These are phyloP conservation scores for Sceloporus tristichus DNA, from an alignment of 2,113 vertebrate genomes.

Conservation along the genomic window DNA sequence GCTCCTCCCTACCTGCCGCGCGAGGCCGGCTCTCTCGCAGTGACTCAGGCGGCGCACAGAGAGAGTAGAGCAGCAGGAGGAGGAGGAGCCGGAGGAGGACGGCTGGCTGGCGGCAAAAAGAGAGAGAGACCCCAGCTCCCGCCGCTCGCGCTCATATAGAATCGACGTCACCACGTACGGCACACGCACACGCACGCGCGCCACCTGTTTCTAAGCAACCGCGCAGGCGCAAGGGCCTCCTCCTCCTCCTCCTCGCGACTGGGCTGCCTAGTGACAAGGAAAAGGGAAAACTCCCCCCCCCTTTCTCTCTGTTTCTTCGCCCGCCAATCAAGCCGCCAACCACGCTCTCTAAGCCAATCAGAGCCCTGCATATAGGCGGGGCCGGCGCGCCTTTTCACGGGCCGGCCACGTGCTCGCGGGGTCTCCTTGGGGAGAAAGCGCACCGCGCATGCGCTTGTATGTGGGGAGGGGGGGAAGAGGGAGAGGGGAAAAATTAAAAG, in stretches of 20 bases:
- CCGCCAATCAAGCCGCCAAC: conserved; percentile 69
- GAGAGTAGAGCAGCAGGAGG: conserved; percentile 21
- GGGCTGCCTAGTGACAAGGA: conserved; percentile 31
- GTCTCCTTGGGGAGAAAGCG: background rate
- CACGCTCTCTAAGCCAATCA: conserved; percentile 62
- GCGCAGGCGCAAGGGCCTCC: background rate
- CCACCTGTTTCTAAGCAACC: conserved; percentile 46
- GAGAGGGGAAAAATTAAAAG: too few relatives aligned
- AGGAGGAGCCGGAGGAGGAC: conserved; percentile 81
- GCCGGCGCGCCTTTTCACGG: background rate
- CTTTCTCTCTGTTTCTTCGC: conserved; percentile 51
- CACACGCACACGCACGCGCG: conserved; percentile 60
- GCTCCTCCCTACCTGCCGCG: conserved; percentile 34
- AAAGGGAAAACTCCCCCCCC: conserved; percentile 29
- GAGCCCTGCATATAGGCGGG: background rate
- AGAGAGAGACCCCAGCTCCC: conserved; percentile 88
- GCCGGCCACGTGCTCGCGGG: conserved; percentile 23
- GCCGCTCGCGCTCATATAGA: conserved; percentile 96
- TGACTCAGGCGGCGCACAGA: conserved; percentile 46
- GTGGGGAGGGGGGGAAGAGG: background rate
- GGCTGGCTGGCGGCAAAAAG: conserved; percentile 80
- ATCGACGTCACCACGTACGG: conserved; percentile 90
- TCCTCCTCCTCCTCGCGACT: background rate
- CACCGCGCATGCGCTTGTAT: background rate
- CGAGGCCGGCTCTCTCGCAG: conserved; percentile 54